Base-by-base conservation (phyloP, 1,140 invertebrate genomes). In the Ips nitidus region DNA sequence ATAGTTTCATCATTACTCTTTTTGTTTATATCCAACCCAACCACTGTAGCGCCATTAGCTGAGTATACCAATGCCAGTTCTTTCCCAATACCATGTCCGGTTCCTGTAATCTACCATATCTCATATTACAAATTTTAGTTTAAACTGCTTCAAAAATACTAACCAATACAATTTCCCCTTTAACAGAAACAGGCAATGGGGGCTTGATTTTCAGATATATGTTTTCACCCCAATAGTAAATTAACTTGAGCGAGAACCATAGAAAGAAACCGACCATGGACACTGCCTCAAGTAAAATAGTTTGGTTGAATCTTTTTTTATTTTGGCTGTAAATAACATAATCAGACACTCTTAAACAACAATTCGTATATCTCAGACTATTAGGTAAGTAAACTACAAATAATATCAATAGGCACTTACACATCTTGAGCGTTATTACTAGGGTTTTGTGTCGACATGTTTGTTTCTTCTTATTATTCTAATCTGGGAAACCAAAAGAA, bases 81-180 rank as follows among this genome's bases (percentile, higher is more conserved):
- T 65, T 90, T 88, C 50, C 97, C 97, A 73, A 98, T 92, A 53
- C 96, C 97, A 83, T 94, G 94, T 2, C 93, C 95, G 6, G 91
- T 86, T 5, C 95, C 95, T 3, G 95, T 97, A 43, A 98, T 89
- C 84, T 97, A 80, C 60, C 22, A 22, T 22, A 22, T 22, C 22
- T 22, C 22, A 22, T 22, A 55, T 67, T 37, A 64, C 52, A 52
- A 60, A 56, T 60, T 1, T 22, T 50, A 50, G 22, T 8, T 50
- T 8, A 8, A 8, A 47, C 45, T 6, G 5, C 1, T 22, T 50
- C 7, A 7, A 50, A 50, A 50, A 7, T 50, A 50, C 45, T 50
- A 78, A 88, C 85, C 79, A 88, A 71, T 57, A 86, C 84, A 45
- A 85, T 83, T 75, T 88, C 85, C 8, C 83, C 85, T 8, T 77